Base-by-base conservation (phyloP, 2,113 vertebrate species). In the Phoenicopterus ruber region DNA sequence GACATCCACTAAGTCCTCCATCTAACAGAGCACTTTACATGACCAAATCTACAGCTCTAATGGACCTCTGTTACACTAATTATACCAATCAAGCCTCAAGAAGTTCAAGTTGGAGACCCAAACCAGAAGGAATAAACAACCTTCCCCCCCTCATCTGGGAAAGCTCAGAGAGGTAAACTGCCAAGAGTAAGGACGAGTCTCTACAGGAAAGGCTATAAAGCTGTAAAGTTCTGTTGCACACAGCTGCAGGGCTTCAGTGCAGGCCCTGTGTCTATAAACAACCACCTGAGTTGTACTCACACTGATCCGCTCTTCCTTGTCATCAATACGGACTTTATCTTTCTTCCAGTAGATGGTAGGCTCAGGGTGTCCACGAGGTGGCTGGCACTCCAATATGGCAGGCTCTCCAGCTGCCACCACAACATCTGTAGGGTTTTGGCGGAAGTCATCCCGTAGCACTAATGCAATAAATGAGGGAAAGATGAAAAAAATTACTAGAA, bases 311-410 rank as follows among this genome's bases (percentile, higher is more conserved):
- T 99, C 99, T 84, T 99, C 99, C 54, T 97, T 99, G 96, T 99
- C 99, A 54, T 99, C 99, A 34, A 99, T 99, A 78, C 98, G 98
- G 87, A 99, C 98, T 99, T 99, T 99, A 96, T 99, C 99, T 89
- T 99, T 99, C 96, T 99, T 99, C 99, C 99, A 99, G 98, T 98
- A 99, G 97, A 99, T 99, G 83, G 99, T 99, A 67, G 99, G 99
- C 86, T 99, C 99, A 5, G 99, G 99, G 90, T 99, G 99, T 63
- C 99, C 99, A 71, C 99, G 98, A 18, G 99, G 99, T 4, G 99
- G 99, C 52, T 99, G 99, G 84, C 99, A 99, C 92, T 99, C 99
- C 96, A 99, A 92, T 57, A 99, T 99, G 7, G 99, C 99, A 15
- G 99, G 99, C 84, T 99, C 99, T 79, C 99, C 99, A 10, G 99